Evolutionary conservation across 2,113 vertebrate species (phyloP), one percentile per base, ranked within the genome.

Genomic region (Prochilodus magdalenae): DNA sequence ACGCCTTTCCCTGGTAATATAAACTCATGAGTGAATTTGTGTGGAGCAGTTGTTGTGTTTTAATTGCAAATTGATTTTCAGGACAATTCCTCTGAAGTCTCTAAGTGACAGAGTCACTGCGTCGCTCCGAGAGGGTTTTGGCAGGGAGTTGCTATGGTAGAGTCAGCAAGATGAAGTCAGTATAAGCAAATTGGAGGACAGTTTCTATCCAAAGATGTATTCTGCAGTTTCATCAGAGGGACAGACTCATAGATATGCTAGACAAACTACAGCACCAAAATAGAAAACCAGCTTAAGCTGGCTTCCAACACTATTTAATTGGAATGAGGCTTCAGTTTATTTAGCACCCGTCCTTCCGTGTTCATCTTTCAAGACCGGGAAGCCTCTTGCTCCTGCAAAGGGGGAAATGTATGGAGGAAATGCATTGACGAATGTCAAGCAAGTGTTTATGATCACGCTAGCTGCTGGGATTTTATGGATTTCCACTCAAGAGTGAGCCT

Each of bases 111-210:
- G 67, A 60, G 77, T 33, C 44, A 59, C 70, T 55, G 60, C 47
- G 29, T 73, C 44, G 66, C 26, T 33, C 59, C 36, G 24, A 81
- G 20, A 5, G 44, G 51, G 47, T 57, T 67, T 80, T 80, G 77
- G 77, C 77, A 72, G 67, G 40, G 16, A 60, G 20, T 65, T n/a
- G 22, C 40, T 24, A 62, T 81, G 71, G 71, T 57, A 74, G 15
- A 55, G 72, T 75, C 47, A 66, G 47, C 79, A 74, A 18, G 47
- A 67, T 81, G 71, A 60, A 44, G 75, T 74, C 44, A 74, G 79
- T 72, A 65, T 81, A 81, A 75, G 67, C 71, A 81, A 75, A 81
- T 59, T 47, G 24, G 62, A 75, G 49, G 30, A 29, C 80, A 59
- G 62, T 67, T 75, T 75, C 79, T 63, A 40, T 57, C 51, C 20